Evolutionary conservation across 2,888 invertebrate species (phyloP), one percentile per base, ranked within the genome.

Genomic region (Xestia xanthographa): DNA sequence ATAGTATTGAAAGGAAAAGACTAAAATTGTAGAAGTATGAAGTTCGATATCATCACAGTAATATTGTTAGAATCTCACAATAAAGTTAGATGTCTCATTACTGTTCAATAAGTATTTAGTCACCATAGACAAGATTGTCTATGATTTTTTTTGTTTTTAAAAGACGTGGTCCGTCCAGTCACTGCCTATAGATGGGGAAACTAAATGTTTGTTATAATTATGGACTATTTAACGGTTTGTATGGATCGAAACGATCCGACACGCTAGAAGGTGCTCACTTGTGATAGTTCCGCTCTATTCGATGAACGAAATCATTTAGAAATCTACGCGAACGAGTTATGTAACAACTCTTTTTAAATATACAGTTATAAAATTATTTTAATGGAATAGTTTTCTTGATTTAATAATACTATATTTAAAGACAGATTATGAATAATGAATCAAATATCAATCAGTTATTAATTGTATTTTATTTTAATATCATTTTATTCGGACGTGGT

Each of bases 101-200:
- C 43, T 66, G 29, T 56, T 60, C 34, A 66, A 41, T 58, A 78
- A 4, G 22, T 34, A 53, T 50, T 41, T 43, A 69, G 65, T 68
- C 14, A 66, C 29, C 34, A 29, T 69, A 79, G 50, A 80, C 45
- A 62, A 26, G 20, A n/a, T 0, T 62, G 58, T 74, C 34, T 80
- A 29, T 50, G 8, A 43, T 38, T 22, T 58, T 58, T 80, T 66
- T 66, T 60, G 17, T 50, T 67, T 68, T 73, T 26, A 48, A 58
- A 50, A 70, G 79, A 82, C 74, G 71, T 66, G 79, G 80, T 91
- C 92, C 91, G 91, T 92, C 92, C 92, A 84, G 65, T 83, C 85
- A 88, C 85, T 90, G 91, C 89, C 89, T 90, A 88, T 75, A n/a
- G 53, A 41, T 76, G 48, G n/a, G 63, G n/a, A 63, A 73, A n/a